Evolutionary conservation across 2,888 invertebrate species (phyloP), one percentile per base, ranked within the genome.

Genomic region (Cordilura impudica): DNA sequence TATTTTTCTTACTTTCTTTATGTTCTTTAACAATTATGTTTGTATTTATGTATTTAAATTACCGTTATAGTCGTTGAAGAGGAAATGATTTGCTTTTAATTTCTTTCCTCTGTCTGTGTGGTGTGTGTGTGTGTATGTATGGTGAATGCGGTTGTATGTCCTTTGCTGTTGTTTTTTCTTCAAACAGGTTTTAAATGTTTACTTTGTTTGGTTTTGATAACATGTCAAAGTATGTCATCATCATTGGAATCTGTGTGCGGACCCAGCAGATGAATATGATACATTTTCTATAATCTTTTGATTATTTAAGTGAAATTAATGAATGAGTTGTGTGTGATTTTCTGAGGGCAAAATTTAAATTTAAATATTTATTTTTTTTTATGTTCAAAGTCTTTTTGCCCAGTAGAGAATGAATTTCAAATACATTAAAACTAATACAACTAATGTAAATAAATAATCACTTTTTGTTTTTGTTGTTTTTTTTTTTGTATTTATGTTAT

Each of bases 231-330:
- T 75, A 71, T 81, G 67, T 82, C 82, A 81, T 81, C 76, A 80
- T 81, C 58, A 58, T 70, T 26, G 51, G 23, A 23, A 21, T 23
- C 7, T 5, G 19, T 49, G n/a, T 10, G 49, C 8, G 7, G 2
- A 2, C 6, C n/a, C 58, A 43, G 14, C 5, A 14, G n/a, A 54
- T 43, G n/a, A 51, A 53, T 56, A 31, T 53, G 39, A 58, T 70
- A 71, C 58, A 72, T 70, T n/a, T 51, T 51, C 19, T 49, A 71
- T 61, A 75, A 70, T 75, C 77, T 78, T 82, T 83, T 83, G 82
- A 81, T 83, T 82, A 82, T 61, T 81, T 81, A 82, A 83, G 81
- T 82, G 82, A 81, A 83, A 83, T 82, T 77, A 83, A 83, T 79
- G 67, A 82, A 82, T 71, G 58, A 58, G 51, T 75, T 71, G 56